Base-by-base conservation (phyloP, 2,888 invertebrate species). In the Ormyrus thymus region DNA sequence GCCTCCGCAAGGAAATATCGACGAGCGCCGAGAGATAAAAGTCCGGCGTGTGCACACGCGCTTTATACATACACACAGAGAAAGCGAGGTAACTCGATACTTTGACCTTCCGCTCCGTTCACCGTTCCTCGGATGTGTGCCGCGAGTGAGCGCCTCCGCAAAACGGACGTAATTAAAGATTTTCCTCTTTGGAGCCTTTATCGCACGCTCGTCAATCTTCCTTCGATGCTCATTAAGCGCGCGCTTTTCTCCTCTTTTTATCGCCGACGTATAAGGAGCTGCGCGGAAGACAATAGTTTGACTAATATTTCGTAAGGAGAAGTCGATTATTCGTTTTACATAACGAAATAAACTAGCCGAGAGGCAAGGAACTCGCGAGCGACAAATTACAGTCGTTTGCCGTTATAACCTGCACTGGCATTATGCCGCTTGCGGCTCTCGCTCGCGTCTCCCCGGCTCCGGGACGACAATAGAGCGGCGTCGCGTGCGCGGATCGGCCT, bases 1-100 rank as follows among this genome's bases (percentile, higher is more conserved):
- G 66, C 74, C 59, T 75, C 66, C 74, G 66, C 59, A 65, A 65
- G 29, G 29, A 75, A 66, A 75, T 75, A 75, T 75, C 66, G 66
- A 66, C 59, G 51, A 29, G 29, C 29, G 43, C 13, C 65, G 53
- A 58, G 29, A 29, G 64, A 73, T 73, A 64, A 64, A 72, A 62
- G 53, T 45, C 50, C 11, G 43, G 29, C 9, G 61, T 50, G 50
- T 7, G 61, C 10, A 11, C 13, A 45, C 7, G 59, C 7, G 61
- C 61, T 61, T 45, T 56, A 29, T 8, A 29, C 2, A 9, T 58
- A 48, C 15, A 51, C n/a, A 53, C 43, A 29, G 59, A 70, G 15
- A 69, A 7, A 15, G 51, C 56, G 56, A 45, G 64, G 69, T 56
- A 69, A 76, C 69, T 62, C 70, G 64, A 76, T 64, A 70, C 69